Conservation (phyloP, 1,140 invertebrate species). For the Heliconius congener region DNA sequence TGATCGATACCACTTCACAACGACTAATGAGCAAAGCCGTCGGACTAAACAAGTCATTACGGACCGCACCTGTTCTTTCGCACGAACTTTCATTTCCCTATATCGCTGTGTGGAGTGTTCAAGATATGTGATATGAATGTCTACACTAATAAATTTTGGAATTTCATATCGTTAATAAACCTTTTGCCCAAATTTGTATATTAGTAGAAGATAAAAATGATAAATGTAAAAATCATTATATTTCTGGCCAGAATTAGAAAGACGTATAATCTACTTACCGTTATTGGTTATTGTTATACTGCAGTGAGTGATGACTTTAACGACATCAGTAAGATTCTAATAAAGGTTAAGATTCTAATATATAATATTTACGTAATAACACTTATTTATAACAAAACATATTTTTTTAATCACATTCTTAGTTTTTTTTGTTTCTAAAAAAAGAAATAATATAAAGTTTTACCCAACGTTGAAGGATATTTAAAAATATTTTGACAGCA, state of each 20-base stretch:
- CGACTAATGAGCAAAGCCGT: slow-evolving; percentile 70
- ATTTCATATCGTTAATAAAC: slow-evolving; percentile 17
- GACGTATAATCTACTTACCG: background rate
- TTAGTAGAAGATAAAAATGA: slow-evolving; percentile 9
- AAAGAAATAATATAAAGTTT: slow-evolving; percentile 7
- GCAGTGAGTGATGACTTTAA: background rate
- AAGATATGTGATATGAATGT: slow-evolving; percentile 59
- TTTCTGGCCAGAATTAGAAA: background rate
- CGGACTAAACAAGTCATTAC: slow-evolving; percentile 63
- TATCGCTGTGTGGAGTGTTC: slow-evolving; percentile 55
- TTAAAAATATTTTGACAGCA: slow-evolving; percentile 61
- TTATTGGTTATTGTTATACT: background rate
- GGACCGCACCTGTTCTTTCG: slow-evolving; percentile 55
- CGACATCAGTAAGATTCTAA: too few species aligned
- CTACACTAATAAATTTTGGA: slow-evolving; percentile 49
- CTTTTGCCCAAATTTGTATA: background rate
- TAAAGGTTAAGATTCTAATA: too few species aligned
- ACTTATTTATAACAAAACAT: too few species aligned
- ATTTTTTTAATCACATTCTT: too few species aligned
- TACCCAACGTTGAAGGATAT: slow-evolving; percentile 24
- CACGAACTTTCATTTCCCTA: slow-evolving; percentile 64
- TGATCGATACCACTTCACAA: slow-evolving; percentile 58
- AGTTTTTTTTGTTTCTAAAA: too few species aligned
- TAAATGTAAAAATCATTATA: background rate
- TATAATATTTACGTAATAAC: too few species aligned